Base-by-base conservation (phyloP, 2,888 invertebrate genomes). In the Willowsia nigromaculata region DNA sequence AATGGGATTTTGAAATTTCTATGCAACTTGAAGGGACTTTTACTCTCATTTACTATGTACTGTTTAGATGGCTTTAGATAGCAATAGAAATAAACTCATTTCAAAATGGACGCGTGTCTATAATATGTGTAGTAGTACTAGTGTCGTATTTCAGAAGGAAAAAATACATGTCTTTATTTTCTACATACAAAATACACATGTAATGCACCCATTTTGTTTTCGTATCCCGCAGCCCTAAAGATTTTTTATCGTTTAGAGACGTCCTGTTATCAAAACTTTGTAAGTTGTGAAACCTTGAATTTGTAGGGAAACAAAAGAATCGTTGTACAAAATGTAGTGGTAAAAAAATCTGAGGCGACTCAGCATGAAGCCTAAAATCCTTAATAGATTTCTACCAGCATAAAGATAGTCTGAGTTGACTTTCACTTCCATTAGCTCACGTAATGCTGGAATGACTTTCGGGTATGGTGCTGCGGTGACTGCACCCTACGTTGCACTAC, bases 361-460 rank as follows among this genome's bases (percentile, higher is more conserved):
- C 85, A 85, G 85, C 85, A 78, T 85, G 85, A 85, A 74, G 43
- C 83, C 83, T 13, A 62, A 40, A 27, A 65, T 84, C 40, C 37
- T 59, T 30, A 30, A 27, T 56, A 85, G 74, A 85, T 85, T 85
- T 9, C 56, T 33, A 59, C 74, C 74, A 59, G 43, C 53, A 78
- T 43, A 78, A 78, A 56, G 4, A 25, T 15, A n/a, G 65, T 33
- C 65, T 65, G 33, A 65, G 30, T 53, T 78, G 18, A 78, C 53
- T 78, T 53, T 53, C 78, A n/a, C 56, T 56, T 78, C 53, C 78
- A 78, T 78, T 56, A 50, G 33, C 53, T 78, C 56, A 25, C 74
- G 22, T 43, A 47, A 74, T 25, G 5, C 25, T 74, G 22, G 43
- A 74, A 47, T 43, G 27, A 25, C 40, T 74, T 43, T 18, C 30